Conservation (phyloP, 2,888 invertebrate species). For the Latrodectus hesperus region DNA sequence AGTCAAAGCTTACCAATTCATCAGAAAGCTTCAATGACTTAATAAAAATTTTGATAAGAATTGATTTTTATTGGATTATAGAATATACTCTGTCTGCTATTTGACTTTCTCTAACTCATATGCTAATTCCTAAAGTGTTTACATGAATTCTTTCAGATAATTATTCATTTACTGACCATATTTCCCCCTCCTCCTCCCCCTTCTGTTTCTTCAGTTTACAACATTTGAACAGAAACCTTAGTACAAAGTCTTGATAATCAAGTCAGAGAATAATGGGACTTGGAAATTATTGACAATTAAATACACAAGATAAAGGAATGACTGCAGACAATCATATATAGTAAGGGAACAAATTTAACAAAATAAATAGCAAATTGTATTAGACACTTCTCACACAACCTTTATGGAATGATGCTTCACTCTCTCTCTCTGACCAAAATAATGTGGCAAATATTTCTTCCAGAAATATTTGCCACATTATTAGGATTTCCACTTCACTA, state of each 20-base stretch:
- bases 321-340: neutral
- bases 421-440: too few species aligned
- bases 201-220: conserved; percentile 4
- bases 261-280: neutral
- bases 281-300: neutral
- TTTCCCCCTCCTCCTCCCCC: too few species aligned
- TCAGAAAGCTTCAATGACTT: neutral
- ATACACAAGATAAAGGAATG: conserved; percentile 8
- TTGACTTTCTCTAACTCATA: neutral
- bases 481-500: too few species aligned
- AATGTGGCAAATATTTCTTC: too few species aligned
- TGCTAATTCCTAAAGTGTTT: conserved; percentile 2
- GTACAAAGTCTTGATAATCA: neutral
- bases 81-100: neutral
- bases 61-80: conserved; percentile 9
- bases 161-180: neutral
- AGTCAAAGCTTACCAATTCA: neutral
- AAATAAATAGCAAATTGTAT: neutral
- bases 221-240: neutral
- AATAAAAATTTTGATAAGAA: neutral
- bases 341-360: too few species aligned
- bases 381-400: neutral
- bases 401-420: neutral
- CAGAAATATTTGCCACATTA: too few species aligned
- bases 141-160: neutral